A percentile compares a stretch with the other conserved stretches of the same genome.
phyloP scores from a whole-genome alignment of 2,888 invertebrate species.

The Alviniconcha strummeri region DNA sequence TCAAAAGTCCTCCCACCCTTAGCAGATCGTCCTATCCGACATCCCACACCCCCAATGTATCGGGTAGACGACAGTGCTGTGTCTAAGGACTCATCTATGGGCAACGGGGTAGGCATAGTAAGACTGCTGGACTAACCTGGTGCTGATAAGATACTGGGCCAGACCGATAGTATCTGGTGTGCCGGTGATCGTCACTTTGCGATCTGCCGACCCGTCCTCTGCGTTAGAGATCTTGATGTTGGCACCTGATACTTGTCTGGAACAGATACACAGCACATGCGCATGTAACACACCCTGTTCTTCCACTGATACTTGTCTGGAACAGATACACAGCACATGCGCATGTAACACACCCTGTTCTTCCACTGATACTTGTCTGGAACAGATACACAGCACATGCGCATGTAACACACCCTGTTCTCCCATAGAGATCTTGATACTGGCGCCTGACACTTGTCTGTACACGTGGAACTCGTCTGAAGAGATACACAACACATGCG shows the following conservation, averaged over 20 bases:
- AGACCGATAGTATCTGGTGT: constrained; percentile 97
- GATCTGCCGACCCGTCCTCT: constrained; percentile 91
- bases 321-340: not conserved
- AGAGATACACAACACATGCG: too few relatives aligned
- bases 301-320: constrained; percentile 95
- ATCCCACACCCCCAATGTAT: too few relatives aligned
- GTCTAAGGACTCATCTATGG: constrained; percentile 40
- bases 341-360: too few relatives aligned
- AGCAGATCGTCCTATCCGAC: too few relatives aligned
- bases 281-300: constrained; percentile 83
- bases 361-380: too few relatives aligned
- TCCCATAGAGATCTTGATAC: too few relatives aligned
- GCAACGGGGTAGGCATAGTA: constrained; percentile 43
- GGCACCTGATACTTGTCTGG: constrained; percentile 94
- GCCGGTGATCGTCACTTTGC: constrained; percentile 97
- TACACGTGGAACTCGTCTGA: too few relatives aligned
- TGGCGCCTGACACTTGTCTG: too few relatives aligned
- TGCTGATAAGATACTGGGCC: constrained; percentile 99
- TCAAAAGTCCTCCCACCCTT: too few relatives aligned
- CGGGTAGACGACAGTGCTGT: too few relatives aligned
- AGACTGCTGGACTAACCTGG: constrained; percentile 83
- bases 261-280: not conserved
- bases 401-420: too few relatives aligned
- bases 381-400: too few relatives aligned
- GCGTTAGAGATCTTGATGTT: constrained; percentile 99